Evolutionary conservation across 1,140 invertebrate species (phyloP).

Genomic region (Drosophila kikkawai): DNA sequence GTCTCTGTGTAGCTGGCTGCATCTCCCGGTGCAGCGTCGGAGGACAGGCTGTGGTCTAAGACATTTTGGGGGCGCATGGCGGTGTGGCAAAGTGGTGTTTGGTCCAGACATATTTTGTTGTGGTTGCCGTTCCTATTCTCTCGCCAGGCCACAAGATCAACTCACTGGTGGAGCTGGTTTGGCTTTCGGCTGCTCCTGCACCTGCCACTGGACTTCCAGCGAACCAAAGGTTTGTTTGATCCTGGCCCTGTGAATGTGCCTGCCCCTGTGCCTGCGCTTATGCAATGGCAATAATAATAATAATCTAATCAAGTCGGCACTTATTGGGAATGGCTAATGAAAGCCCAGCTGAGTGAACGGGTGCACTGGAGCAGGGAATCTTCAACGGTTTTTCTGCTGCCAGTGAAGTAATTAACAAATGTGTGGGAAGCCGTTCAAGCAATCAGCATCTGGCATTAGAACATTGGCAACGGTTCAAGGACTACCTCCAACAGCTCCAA

Average conservation of each 20-base stretch:
- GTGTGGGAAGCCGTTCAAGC: constrained; percentile 5
- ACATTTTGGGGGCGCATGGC: constrained; percentile 50
- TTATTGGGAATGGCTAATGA: constrained; percentile 55
- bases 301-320: constrained; percentile 72
- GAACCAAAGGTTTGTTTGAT: constrained; percentile 48
- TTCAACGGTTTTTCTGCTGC: constrained; percentile 16
- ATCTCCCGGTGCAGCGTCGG: constrained; percentile 6
- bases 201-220: not conserved
- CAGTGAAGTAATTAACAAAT: constrained; percentile 27
- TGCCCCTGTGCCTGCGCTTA: not conserved
- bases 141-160: constrained; percentile 59
- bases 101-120: constrained; percentile 78
- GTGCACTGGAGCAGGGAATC: not conserved
- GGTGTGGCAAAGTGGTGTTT: constrained; percentile 59
- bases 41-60: constrained; percentile 73
- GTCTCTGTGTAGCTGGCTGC: constrained; percentile 13
- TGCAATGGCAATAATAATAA: constrained; percentile 70
- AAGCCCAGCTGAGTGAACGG: constrained; percentile 6
- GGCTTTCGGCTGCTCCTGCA: constrained; percentile 50
- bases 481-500: not conserved
- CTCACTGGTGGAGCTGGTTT: constrained; percentile 45
- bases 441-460: constrained; percentile 2
- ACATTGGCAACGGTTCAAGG: not conserved
- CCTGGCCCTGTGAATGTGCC: constrained; percentile 27
- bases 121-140: constrained; percentile 53